Evolutionary conservation across 2,888 invertebrate genomes (phyloP), one percentile per base, ranked within the genome.

Genomic region (Aleiodes testaceus): DNA sequence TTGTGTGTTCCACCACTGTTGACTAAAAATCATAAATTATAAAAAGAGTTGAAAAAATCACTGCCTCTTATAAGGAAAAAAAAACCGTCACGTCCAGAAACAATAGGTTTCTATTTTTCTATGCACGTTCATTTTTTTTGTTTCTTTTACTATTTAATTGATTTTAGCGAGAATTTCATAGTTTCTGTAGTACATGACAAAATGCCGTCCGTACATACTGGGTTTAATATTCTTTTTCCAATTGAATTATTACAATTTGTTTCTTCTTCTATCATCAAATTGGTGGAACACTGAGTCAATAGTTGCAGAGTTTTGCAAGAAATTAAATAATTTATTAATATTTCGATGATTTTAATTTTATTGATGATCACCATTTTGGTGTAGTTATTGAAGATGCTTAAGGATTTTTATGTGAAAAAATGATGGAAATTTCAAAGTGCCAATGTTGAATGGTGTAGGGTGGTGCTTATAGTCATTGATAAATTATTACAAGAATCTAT

Each of bases 341-440:
- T 22, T 11, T 36, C 9, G 36, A 9, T 36, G 36, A 36, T 52
- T 52, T 52, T 52, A 12, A 52, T 4, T 52, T 11, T 74, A 77
- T 71, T 73, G 75, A 75, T 76, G 77, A 74, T 80, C 77, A 78
- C 74, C 75, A 71, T 77, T 36, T 9, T 36, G 75, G 72, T 64
- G 67, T 78, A 79, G 72, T 74, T 74, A 73, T 72, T 72, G 74
- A 47, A 66, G 67, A 74, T 72, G 75, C 72, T 59, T 74, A 68
- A 66, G 22, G 5, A 26, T 53, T 76, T 76, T 75, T 72, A 68
- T 75, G 75, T 78, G 75, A 74, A 70, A 74, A 42, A 53, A 52
- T 20, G 65, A 45, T 73, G 76, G 72, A 73, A 80, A 72, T 76
- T 78, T 80, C 74, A 70, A 82, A 81, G 81, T 81, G 82, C 82